Evolutionary conservation across 2,797 vertebrate species (phyloP).

Genomic region (Carapus acus): DNA sequence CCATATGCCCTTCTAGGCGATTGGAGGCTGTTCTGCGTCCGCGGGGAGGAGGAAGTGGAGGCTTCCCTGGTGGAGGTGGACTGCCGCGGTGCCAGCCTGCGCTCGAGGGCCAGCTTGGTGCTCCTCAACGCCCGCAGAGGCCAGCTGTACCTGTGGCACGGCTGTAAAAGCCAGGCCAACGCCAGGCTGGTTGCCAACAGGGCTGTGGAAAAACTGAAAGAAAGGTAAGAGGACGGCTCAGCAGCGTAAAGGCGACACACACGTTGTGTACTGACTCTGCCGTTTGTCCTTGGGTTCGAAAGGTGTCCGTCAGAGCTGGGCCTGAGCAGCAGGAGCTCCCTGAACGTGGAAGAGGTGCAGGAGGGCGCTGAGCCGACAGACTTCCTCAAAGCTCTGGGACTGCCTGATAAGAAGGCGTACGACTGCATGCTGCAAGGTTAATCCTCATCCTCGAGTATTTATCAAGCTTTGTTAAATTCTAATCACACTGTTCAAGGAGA

Average conservation of each 20-base stretch:
- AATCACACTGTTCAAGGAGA: no score
- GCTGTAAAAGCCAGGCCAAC: slow-evolving; percentile 67
- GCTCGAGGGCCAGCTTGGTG: slow-evolving; percentile 70
- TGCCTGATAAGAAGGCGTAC: slow-evolving; percentile 71
- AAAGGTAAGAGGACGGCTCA: slow-evolving; percentile 52
- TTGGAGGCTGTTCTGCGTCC: slow-evolving; percentile 74
- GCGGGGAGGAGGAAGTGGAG: slow-evolving; percentile 68
- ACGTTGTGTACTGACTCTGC: background rate
- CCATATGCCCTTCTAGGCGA: slow-evolving; percentile 42
- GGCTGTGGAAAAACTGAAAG: slow-evolving; percentile 63
- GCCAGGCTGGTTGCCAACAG: slow-evolving; percentile 67
- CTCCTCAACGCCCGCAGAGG: slow-evolving; percentile 62
- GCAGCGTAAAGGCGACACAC: background rate
- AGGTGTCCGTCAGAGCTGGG: slow-evolving; percentile 71
- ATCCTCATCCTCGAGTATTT: no score
- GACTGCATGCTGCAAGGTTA: slow-evolving; percentile 80
- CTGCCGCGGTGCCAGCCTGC: slow-evolving; percentile 65
- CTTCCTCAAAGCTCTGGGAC: slow-evolving; percentile 65
- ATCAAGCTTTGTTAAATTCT: no score
- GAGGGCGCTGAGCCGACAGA: slow-evolving; percentile 71
- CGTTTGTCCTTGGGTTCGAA: slow-evolving; percentile 11
- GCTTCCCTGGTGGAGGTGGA: slow-evolving; percentile 72
- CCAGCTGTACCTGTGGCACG: slow-evolving; percentile 72
- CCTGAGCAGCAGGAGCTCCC: slow-evolving; percentile 55
- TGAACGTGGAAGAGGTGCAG: slow-evolving; percentile 70